Evolutionary conservation across 2,797 vertebrate genomes (phyloP).

Genomic region (Acomys russatus): DNA sequence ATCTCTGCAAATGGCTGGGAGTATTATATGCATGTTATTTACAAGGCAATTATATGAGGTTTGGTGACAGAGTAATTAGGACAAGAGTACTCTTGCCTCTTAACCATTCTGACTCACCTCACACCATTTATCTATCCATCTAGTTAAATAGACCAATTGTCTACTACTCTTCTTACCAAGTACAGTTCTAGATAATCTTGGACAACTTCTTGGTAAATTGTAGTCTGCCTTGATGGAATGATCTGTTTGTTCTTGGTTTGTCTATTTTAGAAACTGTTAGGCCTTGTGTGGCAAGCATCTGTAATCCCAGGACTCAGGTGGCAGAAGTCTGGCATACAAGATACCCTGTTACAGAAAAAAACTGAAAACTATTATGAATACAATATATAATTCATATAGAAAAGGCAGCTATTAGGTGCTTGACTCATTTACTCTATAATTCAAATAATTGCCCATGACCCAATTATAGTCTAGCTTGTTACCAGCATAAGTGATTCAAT

Average conservation of each 20-base stretch:
- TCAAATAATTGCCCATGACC: constrained; percentile 27
- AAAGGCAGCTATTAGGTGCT: neutral
- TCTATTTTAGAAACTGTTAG: neutral
- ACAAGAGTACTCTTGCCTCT: constrained; percentile 18
- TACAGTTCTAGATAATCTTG: constrained; percentile 19
- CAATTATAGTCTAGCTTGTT: neutral
- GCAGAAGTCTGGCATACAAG: neutral
- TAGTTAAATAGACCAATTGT: constrained; percentile 30
- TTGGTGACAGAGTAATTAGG: constrained; percentile 64
- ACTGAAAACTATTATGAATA: neutral
- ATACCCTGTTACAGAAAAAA: neutral
- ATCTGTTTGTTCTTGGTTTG: constrained; percentile 54
- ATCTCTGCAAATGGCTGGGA: constrained; percentile 32
- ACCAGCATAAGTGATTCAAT: neutral
- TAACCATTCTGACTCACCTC: constrained; percentile 11
- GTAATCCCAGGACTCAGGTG: neutral
- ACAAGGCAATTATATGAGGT: constrained; percentile 41
- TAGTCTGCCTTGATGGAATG: neutral
- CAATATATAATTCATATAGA: constrained; percentile 12
- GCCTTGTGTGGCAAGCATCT: neutral
- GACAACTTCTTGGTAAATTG: constrained; percentile 38
- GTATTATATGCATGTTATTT: constrained; percentile 45
- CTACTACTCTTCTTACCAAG: neutral
- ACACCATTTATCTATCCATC: constrained; percentile 31
- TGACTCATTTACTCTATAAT: neutral